phyloP scores from a whole-genome alignment of 2,113 vertebrate genomes.

The Cyprinodon variegatus region DNA sequence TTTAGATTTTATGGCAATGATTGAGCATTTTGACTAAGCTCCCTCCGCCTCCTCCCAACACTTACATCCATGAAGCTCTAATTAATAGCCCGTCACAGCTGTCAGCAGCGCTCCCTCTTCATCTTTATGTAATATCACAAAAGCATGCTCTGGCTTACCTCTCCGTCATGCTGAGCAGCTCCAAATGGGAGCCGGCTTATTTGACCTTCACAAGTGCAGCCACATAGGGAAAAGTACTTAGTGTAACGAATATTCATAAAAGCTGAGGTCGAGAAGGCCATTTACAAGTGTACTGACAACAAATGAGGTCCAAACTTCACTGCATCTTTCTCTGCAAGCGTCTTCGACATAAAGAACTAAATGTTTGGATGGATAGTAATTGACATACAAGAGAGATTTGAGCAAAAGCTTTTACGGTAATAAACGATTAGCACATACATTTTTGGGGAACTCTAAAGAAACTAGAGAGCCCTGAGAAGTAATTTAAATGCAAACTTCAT shows the following conservation, averaged over 20 bases:
- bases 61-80: constrained; percentile 60
- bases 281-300: constrained; percentile 29
- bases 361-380: not conserved
- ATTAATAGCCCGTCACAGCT: constrained; percentile 74
- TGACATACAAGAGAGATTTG: not conserved
- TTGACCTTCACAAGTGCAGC: constrained; percentile 76
- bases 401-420: not conserved
- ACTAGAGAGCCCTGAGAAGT: too few relatives aligned
- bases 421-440: not conserved
- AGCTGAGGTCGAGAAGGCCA: constrained; percentile 29
- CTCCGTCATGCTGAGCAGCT: constrained; percentile 70
- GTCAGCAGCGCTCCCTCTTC: constrained; percentile 62
- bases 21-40: constrained; percentile 58
- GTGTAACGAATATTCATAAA: constrained; percentile 57
- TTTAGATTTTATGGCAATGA: constrained; percentile 57
- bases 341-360: not conserved
- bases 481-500: too few relatives aligned
- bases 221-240: constrained; percentile 55
- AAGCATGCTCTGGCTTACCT: constrained; percentile 66
- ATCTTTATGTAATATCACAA: constrained; percentile 73
- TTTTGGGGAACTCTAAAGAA: too few relatives aligned
- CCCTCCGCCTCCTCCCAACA: constrained; percentile 7
- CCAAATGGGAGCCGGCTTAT: constrained; percentile 68
- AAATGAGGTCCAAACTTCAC: constrained; percentile 25
- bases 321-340: not conserved